These are phyloP conservation scores for Vulpes ferrilata DNA, from an alignment of 2,113 vertebrate genomes.

Conservation along the genomic window DNA sequence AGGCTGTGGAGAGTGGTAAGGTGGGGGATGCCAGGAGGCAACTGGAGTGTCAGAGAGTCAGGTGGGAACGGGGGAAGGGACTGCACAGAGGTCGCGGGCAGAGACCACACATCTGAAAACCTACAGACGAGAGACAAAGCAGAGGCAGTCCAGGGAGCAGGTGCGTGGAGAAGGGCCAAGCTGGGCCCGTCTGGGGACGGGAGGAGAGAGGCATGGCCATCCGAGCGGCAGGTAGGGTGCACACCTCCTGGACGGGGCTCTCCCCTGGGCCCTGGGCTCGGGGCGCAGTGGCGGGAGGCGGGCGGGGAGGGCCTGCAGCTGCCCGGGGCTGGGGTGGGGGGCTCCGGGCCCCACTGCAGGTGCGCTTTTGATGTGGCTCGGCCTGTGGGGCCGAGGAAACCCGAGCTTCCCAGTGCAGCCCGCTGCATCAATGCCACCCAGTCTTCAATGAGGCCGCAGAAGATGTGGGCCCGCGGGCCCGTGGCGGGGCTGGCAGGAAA, in stretches of 20 bases:
- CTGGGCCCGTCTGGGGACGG: not conserved
- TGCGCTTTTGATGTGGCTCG: constrained; percentile 61
- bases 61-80: not conserved
- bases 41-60: not conserved
- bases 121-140: not conserved
- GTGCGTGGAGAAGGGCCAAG: not conserved
- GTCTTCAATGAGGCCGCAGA: constrained; percentile 45
- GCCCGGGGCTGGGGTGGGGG: not conserved
- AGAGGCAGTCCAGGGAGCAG: not conserved
- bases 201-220: not conserved
- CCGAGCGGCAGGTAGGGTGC: not conserved
- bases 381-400: constrained; percentile 30
- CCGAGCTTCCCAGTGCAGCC: not conserved
- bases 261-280: not conserved
- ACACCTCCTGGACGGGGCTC: not conserved
- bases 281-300: not conserved
- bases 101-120: not conserved
- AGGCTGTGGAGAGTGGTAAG: not conserved
- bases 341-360: not conserved
- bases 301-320: not conserved
- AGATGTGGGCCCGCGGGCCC: not conserved
- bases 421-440: constrained; percentile 51
- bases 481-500: constrained; percentile 64
- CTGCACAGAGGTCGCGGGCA: not conserved
- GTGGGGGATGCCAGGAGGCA: not conserved